Evolutionary conservation across 2,888 invertebrate species (phyloP).

Genomic region (Geotrupes spiniger): DNA sequence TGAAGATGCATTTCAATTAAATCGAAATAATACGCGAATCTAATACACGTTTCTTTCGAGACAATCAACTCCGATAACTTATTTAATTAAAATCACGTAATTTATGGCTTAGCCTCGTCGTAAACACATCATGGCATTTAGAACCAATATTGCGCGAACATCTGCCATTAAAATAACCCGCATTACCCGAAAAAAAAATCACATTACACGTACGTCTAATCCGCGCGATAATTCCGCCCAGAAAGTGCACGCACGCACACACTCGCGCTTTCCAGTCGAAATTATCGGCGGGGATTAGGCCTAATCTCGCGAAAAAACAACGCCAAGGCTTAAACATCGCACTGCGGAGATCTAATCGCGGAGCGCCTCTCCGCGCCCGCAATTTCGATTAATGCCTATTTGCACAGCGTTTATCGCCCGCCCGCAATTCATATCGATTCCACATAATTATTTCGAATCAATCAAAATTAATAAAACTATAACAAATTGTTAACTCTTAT

Average conservation of each 20-base stretch:
- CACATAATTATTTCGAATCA: slow-evolving; percentile 4
- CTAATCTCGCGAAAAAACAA: slow-evolving; percentile 1
- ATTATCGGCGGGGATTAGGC: too few relatives aligned
- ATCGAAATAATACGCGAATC: too few relatives aligned
- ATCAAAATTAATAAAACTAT: slow-evolving; percentile 16
- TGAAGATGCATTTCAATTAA: too few relatives aligned
- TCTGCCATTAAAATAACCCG: neutral
- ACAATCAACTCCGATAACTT: too few relatives aligned
- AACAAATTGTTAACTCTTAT: slow-evolving; percentile 6
- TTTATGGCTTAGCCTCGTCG: too few relatives aligned
- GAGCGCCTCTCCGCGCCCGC: neutral
- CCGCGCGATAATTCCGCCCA: too few relatives aligned
- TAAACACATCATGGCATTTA: neutral
- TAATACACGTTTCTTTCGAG: too few relatives aligned
- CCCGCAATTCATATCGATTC: slow-evolving; percentile 1
- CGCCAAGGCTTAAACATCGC: neutral
- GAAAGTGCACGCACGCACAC: too few relatives aligned
- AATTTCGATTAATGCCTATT: neutral
- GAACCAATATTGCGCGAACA: neutral
- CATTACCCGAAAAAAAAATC: neutral
- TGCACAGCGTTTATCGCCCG: slow-evolving; percentile 2
- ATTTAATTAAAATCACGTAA: too few relatives aligned
- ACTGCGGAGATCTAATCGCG: neutral
- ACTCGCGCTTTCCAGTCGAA: too few relatives aligned
- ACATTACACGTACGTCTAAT: too few relatives aligned